Evolutionary conservation across 2,797 vertebrate species (phyloP), one percentile per base, ranked within the genome.

Genomic region (Apogon hyalosoma): DNA sequence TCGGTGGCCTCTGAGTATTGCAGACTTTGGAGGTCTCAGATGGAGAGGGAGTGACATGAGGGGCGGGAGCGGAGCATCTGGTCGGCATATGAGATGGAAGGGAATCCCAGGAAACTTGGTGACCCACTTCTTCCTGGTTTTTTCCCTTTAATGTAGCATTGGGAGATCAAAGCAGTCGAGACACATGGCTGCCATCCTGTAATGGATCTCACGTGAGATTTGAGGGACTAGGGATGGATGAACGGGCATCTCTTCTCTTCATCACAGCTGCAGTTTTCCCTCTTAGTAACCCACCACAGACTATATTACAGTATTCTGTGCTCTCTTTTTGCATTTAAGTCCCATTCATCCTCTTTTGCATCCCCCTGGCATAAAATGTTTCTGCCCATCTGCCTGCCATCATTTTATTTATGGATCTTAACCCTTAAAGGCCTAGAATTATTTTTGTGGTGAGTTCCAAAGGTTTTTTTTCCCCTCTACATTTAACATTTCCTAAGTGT

Each of bases 21-120:
- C 53, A 48, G 67, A 75, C 48, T 74, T 10, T 67, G 63, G 57
- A 66, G 59, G 72, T 79, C 70, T 86, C 63, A 67, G 66, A 71
- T 85, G 76, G 75, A 0, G 55, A 75, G 75, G 63, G 57, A 82
- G 81, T 62, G 73, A 72, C 77, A 75, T 11, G 57, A 70, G 72
- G 64, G 70, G 61, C 67, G 74, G 69, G 69, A 84, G 11, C 14
- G 10, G 43, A 82, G 89, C 92, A 92, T 92, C 88, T 93, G 90
- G 89, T 57, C 63, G 59, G 83, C 87, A 89, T 85, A 90, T 91
- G 89, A 90, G 77, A 86, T 85, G 71, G 75, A 84, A 87, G 89
- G 90, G 92, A 92, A 90, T 92, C 90, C 90, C 82, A 84, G 85
- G 84, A 86, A 91, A 91, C 78, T 73, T 78, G 68, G 67, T 90